These are phyloP conservation scores for Abrostola triplasia DNA, from an alignment of 2,888 invertebrate genomes.

Conservation along the genomic window DNA sequence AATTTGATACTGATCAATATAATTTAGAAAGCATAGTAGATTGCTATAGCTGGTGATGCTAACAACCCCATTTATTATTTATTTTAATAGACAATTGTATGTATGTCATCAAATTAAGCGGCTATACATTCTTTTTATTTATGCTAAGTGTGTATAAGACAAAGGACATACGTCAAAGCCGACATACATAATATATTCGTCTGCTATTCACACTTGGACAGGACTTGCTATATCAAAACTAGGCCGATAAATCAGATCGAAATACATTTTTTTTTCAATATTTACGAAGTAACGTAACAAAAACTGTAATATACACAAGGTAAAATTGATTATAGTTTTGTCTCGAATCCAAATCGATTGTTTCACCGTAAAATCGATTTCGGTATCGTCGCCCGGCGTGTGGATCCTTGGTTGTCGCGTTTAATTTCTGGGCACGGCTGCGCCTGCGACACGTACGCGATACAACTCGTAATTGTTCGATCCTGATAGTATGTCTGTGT, in stretches of 20 bases:
- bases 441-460: constrained; percentile 55
- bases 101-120: too few relatives aligned
- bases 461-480: constrained; percentile 40
- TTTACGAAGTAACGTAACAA: not conserved
- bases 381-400: constrained; percentile 32
- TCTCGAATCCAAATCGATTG: constrained; percentile 40
- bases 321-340: constrained; percentile 28
- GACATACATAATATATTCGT: too few relatives aligned
- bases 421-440: constrained; percentile 64
- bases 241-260: not conserved
- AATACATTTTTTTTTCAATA: not conserved
- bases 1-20: constrained; percentile 28
- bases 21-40: constrained; percentile 22
- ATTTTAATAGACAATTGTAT: too few relatives aligned
- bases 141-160: too few relatives aligned
- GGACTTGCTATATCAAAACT: too few relatives aligned
- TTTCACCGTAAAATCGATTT: constrained; percentile 48
- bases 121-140: too few relatives aligned
- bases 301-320: constrained; percentile 2
- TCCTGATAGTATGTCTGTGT: constrained; percentile 16
- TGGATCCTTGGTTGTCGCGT: constrained; percentile 59
- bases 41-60: constrained; percentile 5
- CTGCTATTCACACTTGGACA: too few relatives aligned
- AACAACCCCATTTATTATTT: too few relatives aligned
- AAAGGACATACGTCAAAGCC: too few relatives aligned